Conservation (phyloP, 1,140 invertebrate genomes). For the Drosophila kohkoa region DNA sequence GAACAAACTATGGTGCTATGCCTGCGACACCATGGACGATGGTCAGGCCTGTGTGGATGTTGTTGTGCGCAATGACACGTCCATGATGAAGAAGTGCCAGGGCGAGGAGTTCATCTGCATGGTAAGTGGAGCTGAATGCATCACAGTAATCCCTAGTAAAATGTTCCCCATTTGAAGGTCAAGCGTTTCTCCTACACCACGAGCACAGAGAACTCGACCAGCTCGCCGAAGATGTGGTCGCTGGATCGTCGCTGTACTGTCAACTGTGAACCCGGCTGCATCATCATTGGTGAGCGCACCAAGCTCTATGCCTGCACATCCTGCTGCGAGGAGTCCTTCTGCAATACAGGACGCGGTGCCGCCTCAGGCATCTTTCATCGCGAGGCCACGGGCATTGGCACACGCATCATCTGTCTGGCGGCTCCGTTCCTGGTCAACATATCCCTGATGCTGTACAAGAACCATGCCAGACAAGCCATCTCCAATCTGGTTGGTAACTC, state of each 20-base stretch:
- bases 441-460: slow-evolving; percentile 67
- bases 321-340: slow-evolving; percentile 91
- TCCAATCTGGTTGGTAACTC: slow-evolving; percentile 26
- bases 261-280: slow-evolving; percentile 93
- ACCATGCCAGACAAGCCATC: slow-evolving; percentile 53
- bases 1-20: slow-evolving; percentile 92
- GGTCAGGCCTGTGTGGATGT: slow-evolving; percentile 88
- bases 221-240: slow-evolving; percentile 91
- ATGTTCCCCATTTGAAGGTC: slow-evolving; percentile 86
- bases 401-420: slow-evolving; percentile 67
- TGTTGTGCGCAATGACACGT: slow-evolving; percentile 86
- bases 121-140: slow-evolving; percentile 85
- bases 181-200: slow-evolving; percentile 93
- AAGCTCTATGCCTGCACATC: slow-evolving; percentile 93
- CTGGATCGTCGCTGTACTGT: slow-evolving; percentile 92
- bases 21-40: slow-evolving; percentile 90
- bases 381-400: slow-evolving; percentile 79
- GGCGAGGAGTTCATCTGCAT: slow-evolving; percentile 91
- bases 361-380: slow-evolving; percentile 71
- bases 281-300: slow-evolving; percentile 93
- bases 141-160: background rate
- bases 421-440: slow-evolving; percentile 71
- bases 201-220: slow-evolving; percentile 92
- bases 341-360: slow-evolving; percentile 88
- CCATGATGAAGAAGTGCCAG: slow-evolving; percentile 89